Percentiles rank a stretch among this genome's conserved stretches.
These are phyloP conservation scores for Pycnomerus fuliginosus DNA, from an alignment of 2,888 invertebrate genomes.

Conservation along the genomic window DNA sequence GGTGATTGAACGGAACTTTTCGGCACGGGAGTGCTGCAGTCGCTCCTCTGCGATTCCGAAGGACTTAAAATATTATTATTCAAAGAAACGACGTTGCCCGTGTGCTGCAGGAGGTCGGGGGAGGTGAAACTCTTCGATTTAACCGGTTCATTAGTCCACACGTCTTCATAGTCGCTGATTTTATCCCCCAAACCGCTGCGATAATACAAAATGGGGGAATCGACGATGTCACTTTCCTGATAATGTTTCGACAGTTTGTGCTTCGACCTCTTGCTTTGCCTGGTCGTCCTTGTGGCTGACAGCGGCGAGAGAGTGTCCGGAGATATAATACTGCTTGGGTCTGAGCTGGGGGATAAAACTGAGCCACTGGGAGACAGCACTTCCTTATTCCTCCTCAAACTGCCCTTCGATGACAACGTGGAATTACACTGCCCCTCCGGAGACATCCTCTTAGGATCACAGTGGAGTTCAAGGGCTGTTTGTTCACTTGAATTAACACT, in stretches of 20 bases:
- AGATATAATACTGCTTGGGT: constrained; percentile 53
- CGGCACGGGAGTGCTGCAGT: constrained; percentile 42
- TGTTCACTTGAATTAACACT: constrained; percentile 65
- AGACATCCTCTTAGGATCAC: constrained; percentile 68
- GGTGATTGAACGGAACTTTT: constrained; percentile 25
- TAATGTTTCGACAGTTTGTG: constrained; percentile 72
- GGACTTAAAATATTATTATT: constrained; percentile 56
- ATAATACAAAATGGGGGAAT: constrained; percentile 81
- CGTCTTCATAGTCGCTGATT: constrained; percentile 92
- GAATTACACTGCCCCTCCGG: constrained; percentile 67
- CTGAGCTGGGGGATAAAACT: constrained; percentile 51
- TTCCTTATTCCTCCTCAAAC: constrained; percentile 60
- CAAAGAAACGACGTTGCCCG: constrained; percentile 60
- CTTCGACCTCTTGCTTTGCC: constrained; percentile 51
- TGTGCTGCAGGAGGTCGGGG: constrained; percentile 48
- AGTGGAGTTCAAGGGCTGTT: constrained; percentile 33
- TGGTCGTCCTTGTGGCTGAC: constrained; percentile 58
- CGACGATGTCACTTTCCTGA: constrained; percentile 79
- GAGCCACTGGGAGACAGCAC: constrained; percentile 49
- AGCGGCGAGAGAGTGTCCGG: constrained; percentile 51
- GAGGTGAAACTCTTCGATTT: constrained; percentile 37
- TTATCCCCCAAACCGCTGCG: constrained; percentile 87
- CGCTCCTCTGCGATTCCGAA: constrained; percentile 26
- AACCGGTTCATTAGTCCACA: constrained; percentile 63
- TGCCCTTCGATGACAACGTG: constrained; percentile 68